phyloP scores from a whole-genome alignment of 2,888 invertebrate genomes.

The Chrysodeixis includens region DNA sequence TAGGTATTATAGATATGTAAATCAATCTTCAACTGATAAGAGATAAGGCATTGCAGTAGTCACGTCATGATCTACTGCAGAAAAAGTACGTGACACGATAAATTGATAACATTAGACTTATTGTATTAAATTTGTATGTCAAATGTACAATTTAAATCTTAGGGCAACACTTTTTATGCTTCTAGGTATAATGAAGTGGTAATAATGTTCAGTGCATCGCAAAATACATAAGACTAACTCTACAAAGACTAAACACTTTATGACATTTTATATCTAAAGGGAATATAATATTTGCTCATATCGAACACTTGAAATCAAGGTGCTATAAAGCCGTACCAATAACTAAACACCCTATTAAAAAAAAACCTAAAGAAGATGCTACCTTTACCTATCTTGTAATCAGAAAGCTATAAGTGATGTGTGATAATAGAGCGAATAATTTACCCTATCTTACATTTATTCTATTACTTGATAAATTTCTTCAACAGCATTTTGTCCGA shows the following conservation, averaged over 20 bases:
- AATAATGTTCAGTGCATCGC: background rate
- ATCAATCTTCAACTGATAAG: constrained; percentile 15
- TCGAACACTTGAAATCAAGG: no score
- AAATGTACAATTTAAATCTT: background rate
- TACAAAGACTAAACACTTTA: no score
- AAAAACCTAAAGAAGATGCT: no score
- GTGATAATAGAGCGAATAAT: background rate
- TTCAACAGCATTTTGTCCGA: background rate
- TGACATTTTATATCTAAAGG: no score
- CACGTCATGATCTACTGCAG: constrained; percentile 13
- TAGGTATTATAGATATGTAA: constrained; percentile 11
- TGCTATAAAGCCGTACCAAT: no score
- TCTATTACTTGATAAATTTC: background rate
- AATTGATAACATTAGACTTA: constrained; percentile 12
- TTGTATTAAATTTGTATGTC: background rate
- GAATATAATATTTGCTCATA: no score
- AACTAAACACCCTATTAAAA: no score
- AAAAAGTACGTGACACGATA: constrained; percentile 7
- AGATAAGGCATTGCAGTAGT: constrained; percentile 24
- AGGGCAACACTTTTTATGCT: background rate
- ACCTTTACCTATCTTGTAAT: no score
- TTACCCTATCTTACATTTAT: background rate
- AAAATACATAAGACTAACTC: no score
- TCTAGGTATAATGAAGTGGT: no score
- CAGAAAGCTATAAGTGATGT: background rate